Conservation (phyloP, 2,113 vertebrate species). For the Bos taurus region ARS-UCD2.0 NC_037340.1:53784001-53784500, state of each 20-base stretch:
- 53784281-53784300: rapidly evolving
- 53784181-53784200: rapidly evolving
- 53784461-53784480: neutral
- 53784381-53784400: rapidly evolving
- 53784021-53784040: rapidly evolving
- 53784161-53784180: rapidly evolving
- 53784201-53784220: rapidly evolving
- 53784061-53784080: rapidly evolving
- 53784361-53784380: rapidly evolving
- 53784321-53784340: rapidly evolving
- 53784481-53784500: neutral
- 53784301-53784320: no score
- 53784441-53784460: neutral
- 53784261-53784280: rapidly evolving
- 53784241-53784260: rapidly evolving
- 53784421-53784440: rapidly evolving
- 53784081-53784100: rapidly evolving
- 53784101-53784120: rapidly evolving
- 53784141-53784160: rapidly evolving
- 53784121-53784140: rapidly evolving
- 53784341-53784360: rapidly evolving
- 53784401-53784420: rapidly evolving
- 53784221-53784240: rapidly evolving
- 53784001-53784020: rapidly evolving
- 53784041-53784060: no score